These are phyloP conservation scores for Hetaerina titia DNA, from an alignment of 2,888 invertebrate species.

Conservation along the genomic window DNA sequence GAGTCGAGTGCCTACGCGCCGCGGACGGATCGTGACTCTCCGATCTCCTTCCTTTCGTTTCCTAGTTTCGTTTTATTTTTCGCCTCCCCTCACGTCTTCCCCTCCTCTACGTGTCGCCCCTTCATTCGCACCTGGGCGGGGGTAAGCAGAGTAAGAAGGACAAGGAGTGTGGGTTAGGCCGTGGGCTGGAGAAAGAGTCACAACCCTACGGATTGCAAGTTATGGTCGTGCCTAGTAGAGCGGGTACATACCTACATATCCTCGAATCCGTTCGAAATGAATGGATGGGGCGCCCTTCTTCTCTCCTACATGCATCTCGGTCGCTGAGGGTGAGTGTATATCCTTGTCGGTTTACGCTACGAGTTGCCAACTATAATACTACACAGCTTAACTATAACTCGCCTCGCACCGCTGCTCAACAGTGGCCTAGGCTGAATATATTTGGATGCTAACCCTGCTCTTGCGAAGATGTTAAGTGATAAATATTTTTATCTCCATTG, in stretches of 20 bases:
- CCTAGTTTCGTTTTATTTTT: not conserved
- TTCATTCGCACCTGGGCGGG: not conserved
- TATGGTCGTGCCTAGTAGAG: slow-evolving; percentile 9
- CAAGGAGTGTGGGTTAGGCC: not conserved
- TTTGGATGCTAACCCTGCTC: not conserved
- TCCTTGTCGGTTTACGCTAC: not conserved
- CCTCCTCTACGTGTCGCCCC: not conserved
- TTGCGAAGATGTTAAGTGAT: no score
- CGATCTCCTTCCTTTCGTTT: slow-evolving; percentile 24
- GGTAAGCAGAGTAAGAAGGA: not conserved
- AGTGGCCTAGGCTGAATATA: not conserved
- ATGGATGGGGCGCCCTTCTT: not conserved
- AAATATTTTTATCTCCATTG: no score
- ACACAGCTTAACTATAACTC: not conserved
- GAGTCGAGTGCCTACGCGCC: slow-evolving; percentile 28
- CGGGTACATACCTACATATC: not conserved
- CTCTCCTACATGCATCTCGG: not conserved
- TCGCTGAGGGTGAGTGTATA: not conserved
- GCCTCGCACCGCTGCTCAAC: not conserved
- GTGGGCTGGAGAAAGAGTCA: not conserved
- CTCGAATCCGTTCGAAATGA: not conserved
- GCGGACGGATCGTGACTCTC: slow-evolving; percentile 29
- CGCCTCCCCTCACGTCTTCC: not conserved
- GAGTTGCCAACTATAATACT: not conserved
- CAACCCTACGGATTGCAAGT: not conserved